Conservation (phyloP, 2,888 invertebrate species). For the Phymatocera aterrima region DNA sequence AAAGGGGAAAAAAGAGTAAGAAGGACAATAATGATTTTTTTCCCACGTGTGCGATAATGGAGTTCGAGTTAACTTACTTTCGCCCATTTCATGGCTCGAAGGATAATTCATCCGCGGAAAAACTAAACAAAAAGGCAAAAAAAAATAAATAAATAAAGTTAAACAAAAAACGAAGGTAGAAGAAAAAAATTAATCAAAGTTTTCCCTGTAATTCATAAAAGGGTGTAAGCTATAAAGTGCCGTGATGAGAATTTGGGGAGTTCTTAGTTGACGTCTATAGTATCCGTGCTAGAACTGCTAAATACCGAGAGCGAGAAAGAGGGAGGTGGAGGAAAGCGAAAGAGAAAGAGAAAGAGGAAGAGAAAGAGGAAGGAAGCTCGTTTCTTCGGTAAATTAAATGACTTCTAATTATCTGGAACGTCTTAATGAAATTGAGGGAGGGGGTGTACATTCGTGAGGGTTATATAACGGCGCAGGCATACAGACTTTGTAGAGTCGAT, state of each 20-base stretch:
- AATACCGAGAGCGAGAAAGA: no score
- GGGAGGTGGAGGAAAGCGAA: no score
- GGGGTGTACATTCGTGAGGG: background rate
- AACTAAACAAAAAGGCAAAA: background rate
- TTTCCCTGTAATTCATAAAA: background rate
- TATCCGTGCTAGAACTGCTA: no score
- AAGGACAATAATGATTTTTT: background rate
- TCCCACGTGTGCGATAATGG: background rate
- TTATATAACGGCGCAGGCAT: no score
- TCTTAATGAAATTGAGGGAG: slow-evolving; percentile 15
- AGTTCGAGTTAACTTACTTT: slow-evolving; percentile 8
- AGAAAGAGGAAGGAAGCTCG: no score
- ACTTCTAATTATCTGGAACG: slow-evolving; percentile 16
- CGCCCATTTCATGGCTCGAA: background rate
- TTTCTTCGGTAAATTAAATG: background rate
- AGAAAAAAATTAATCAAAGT: slow-evolving; percentile 21
- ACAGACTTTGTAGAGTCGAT: background rate
- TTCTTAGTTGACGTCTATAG: slow-evolving; percentile 23
- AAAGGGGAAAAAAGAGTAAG: background rate
- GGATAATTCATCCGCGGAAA: slow-evolving; percentile 2
- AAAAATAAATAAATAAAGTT: no score
- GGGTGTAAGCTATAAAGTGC: background rate
- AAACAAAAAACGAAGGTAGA: no score
- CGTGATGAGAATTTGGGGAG: slow-evolving; percentile 12
- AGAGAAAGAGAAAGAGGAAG: no score